phyloP scores from a whole-genome alignment of 2,113 vertebrate species.

The Clarias magur region DNA sequence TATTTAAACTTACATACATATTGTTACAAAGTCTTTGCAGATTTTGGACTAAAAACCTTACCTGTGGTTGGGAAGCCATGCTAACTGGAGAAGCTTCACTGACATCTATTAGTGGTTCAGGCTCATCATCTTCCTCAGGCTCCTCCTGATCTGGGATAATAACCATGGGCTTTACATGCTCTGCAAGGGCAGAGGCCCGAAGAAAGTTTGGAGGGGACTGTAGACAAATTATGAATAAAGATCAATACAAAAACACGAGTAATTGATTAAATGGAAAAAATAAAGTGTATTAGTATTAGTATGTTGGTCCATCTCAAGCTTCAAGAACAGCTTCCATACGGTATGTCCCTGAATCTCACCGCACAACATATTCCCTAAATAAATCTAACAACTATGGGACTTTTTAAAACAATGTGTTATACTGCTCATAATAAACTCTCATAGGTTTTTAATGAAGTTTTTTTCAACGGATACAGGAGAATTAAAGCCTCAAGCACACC shows the following conservation, averaged over 20 bases:
- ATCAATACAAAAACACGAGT: neutral
- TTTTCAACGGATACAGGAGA: neutral
- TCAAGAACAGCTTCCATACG: neutral
- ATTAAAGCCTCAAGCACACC: neutral
- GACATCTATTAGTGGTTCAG: slow-evolving; percentile 88
- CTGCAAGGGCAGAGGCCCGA: slow-evolving; percentile 87
- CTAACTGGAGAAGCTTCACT: slow-evolving; percentile 64
- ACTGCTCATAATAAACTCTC: neutral
- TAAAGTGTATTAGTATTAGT: neutral
- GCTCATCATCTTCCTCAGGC: slow-evolving; percentile 81
- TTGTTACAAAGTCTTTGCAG: neutral
- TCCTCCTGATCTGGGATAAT: slow-evolving; percentile 88
- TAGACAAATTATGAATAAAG: neutral
- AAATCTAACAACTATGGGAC: no score
- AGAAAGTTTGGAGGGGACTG: slow-evolving; percentile 90
- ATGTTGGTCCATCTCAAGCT: neutral
- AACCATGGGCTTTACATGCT: slow-evolving; percentile 95
- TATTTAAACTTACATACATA: neutral
- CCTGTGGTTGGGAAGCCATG: slow-evolving; percentile 65
- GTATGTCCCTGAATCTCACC: neutral
- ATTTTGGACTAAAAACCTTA: slow-evolving; percentile 10
- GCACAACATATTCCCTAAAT: neutral
- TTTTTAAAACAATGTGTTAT: no score
- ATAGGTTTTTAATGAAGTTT: neutral
- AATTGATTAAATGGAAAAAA: neutral